These are phyloP conservation scores for Xyrauchen texanus DNA, from an alignment of 2,113 vertebrate species.

Conservation along the genomic window DNA sequence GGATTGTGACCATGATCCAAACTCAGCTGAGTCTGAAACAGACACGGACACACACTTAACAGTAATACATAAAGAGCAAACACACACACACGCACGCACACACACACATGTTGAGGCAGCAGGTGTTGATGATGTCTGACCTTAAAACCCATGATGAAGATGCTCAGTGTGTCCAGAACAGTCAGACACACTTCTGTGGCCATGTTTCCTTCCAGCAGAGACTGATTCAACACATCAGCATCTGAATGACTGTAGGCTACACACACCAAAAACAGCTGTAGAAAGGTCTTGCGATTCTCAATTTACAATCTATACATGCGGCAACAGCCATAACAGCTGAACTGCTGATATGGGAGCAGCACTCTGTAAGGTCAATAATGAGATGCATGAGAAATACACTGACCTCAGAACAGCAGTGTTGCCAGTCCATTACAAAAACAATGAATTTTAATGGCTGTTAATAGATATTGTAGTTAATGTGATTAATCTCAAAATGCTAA, in stretches of 20 bases:
- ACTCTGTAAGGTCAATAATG: no score
- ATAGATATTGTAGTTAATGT: no score
- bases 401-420: no score
- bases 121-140: constrained; percentile 66
- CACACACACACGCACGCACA: not conserved
- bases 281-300: no score
- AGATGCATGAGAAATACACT: no score
- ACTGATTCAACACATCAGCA: constrained; percentile 93
- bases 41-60: not conserved
- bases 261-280: constrained; percentile 46
- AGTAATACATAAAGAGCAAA: not conserved
- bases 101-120: not conserved
- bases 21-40: constrained; percentile 86
- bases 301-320: no score
- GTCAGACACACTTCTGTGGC: constrained; percentile 97
- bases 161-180: constrained; percentile 90
- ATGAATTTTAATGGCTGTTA: no score
- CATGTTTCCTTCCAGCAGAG: constrained; percentile 91
- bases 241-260: constrained; percentile 94
- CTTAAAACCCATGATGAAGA: constrained; percentile 97
- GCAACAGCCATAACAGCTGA: constrained; percentile 40
- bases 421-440: no score
- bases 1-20: constrained; percentile 93
- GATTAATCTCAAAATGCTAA: no score
- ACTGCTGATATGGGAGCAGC: not conserved